Evolutionary conservation across 2,797 vertebrate genomes (phyloP).

Genomic region (Iguana delicatissima): DNA sequence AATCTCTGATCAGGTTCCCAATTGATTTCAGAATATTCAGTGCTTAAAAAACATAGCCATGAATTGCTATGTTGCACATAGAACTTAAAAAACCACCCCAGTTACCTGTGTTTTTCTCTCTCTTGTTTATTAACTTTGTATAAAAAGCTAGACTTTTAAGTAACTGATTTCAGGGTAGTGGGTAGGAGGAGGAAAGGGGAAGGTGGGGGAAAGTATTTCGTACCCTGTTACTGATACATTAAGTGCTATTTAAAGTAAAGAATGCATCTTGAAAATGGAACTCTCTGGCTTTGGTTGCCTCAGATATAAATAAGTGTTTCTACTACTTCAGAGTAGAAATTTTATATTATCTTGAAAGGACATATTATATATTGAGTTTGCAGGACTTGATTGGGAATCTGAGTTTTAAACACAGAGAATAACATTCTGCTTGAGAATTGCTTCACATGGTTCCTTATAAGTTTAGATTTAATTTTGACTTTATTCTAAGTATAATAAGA

Average conservation of each 20-base stretch:
- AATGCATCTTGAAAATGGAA: conserved; percentile 62
- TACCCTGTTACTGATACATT: conserved; percentile 45
- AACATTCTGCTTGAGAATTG: conserved; percentile 13
- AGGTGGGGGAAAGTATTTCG: conserved; percentile 46
- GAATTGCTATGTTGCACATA: neutral
- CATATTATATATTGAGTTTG: conserved; percentile 33
- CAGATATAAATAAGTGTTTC: conserved; percentile 63
- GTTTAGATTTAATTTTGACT: conserved; percentile 12
- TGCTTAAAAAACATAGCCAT: neutral
- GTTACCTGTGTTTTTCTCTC: neutral
- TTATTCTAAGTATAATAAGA: conserved; percentile 5
- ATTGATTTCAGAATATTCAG: conserved; percentile 22
- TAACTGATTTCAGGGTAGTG: neutral
- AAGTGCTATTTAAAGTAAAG: conserved; percentile 70
- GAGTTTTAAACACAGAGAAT: conserved; percentile 63
- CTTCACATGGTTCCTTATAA: conserved; percentile 13
- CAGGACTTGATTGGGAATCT: conserved; percentile 16
- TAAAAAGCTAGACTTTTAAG: conserved; percentile 23
- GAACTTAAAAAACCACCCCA: neutral
- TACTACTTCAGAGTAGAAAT: conserved; percentile 40
- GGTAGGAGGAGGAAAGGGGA: conserved; percentile 6
- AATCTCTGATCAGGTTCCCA: conserved; percentile 37
- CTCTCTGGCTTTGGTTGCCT: conserved; percentile 62
- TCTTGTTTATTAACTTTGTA: conserved; percentile 3
- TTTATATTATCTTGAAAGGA: conserved; percentile 51